phyloP scores from a whole-genome alignment of 2,113 vertebrate genomes.

The Eurystomus gularis region DNA sequence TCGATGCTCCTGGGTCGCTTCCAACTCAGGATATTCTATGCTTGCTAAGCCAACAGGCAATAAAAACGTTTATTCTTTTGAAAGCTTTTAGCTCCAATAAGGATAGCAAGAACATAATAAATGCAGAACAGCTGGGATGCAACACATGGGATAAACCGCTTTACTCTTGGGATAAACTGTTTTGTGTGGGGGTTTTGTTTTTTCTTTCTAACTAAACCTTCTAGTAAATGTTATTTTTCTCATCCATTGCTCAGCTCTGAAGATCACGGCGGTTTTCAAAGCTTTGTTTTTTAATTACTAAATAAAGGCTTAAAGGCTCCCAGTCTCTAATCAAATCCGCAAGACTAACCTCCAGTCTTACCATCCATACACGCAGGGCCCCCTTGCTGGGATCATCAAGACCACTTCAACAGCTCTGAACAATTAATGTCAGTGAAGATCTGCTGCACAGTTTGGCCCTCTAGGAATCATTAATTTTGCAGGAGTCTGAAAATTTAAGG shows the following conservation, averaged over 20 bases:
- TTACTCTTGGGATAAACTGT: not conserved
- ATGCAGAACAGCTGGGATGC: not conserved
- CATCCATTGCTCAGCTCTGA: not conserved
- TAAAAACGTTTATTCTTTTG: not conserved
- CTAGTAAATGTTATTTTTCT: not conserved
- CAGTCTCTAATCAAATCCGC: not conserved
- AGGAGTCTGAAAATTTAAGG: not conserved
- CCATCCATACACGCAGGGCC: not conserved
- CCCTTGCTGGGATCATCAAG: not conserved
- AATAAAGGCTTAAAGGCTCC: not conserved
- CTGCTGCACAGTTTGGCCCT: not conserved
- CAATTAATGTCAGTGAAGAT: not conserved
- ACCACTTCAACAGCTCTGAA: not conserved
- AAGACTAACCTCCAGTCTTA: not conserved
- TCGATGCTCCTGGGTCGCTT: not conserved
- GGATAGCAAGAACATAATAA: not conserved
- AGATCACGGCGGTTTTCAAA: not conserved
- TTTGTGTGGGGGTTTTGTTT: not conserved
- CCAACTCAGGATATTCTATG: not conserved
- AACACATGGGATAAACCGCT: not conserved
- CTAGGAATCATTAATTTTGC: not conserved
- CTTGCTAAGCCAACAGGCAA: not conserved
- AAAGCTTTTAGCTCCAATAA: not conserved
- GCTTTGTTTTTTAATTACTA: not conserved
- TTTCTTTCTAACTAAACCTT: not conserved